Percentiles rank a stretch among this genome's conserved stretches.
These are phyloP conservation scores for Isoperla grammatica DNA, from an alignment of 2,888 invertebrate species.

Conservation along the genomic window DNA sequence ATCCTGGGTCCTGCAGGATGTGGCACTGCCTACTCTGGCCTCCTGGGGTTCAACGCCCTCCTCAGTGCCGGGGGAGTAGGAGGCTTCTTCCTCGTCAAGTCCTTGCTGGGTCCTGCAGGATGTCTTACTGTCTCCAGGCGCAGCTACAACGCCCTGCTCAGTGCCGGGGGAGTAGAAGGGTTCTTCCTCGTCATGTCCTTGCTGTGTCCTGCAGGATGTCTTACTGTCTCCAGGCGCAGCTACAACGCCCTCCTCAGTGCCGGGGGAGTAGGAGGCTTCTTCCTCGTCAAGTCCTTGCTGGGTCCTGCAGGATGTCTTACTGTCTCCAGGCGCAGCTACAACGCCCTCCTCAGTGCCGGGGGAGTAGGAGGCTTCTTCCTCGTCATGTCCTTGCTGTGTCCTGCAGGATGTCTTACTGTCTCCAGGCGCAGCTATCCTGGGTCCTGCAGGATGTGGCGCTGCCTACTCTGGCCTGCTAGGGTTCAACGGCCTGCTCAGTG, in stretches of 20 bases:
- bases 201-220: constrained; percentile 21
- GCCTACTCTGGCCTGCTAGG: constrained; percentile 45
- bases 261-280: constrained; percentile 42
- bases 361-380: no score
- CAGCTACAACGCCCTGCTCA: constrained; percentile 44
- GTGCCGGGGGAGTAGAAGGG: constrained; percentile 42
- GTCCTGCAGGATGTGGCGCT: constrained; percentile 16
- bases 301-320: constrained; percentile 14
- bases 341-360: no score
- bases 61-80: constrained; percentile 43
- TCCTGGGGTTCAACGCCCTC: constrained; percentile 46
- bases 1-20: constrained; percentile 15
- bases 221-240: constrained; percentile 46
- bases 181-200: constrained; percentile 42
- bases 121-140: constrained; percentile 34
- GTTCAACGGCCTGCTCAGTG: constrained; percentile 43
- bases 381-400: no score
- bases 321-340: no score
- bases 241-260: constrained; percentile 39
- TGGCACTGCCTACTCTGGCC: constrained; percentile 39
- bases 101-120: constrained; percentile 29
- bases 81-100: constrained; percentile 42
- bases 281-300: constrained; percentile 34
- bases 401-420: not conserved
- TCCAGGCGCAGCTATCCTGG: constrained; percentile 8